Percentiles rank a stretch among this genome's conserved stretches.
Evolutionary conservation across 2,797 vertebrate genomes (phyloP).

Genomic region (Epinephelus awoara): DNA sequence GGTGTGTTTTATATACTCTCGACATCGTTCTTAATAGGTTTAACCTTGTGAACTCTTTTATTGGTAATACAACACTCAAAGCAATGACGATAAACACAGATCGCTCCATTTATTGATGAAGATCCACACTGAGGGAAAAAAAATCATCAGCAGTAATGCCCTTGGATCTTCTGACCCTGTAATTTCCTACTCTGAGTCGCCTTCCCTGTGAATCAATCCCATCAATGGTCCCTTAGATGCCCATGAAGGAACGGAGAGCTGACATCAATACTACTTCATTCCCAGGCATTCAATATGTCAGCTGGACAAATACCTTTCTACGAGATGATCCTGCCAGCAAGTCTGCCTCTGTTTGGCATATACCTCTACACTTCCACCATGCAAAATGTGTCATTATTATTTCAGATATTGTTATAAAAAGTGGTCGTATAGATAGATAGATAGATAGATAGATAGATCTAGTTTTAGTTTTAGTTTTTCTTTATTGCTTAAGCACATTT

Average conservation of each 20-base stretch:
- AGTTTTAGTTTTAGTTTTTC: too few species aligned
- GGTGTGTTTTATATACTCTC: background rate
- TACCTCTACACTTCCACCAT: background rate
- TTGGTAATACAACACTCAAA: constrained; percentile 7
- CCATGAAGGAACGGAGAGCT: background rate
- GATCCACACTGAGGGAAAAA: constrained; percentile 1
- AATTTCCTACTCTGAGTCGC: constrained; percentile 30
- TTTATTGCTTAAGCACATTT: too few species aligned
- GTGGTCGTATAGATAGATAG: background rate
- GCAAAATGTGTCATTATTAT: background rate
- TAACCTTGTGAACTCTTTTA: constrained; percentile 36
- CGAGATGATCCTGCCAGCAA: constrained; percentile 20
- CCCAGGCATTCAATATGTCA: constrained; percentile 39
- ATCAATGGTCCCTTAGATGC: constrained; percentile 33
- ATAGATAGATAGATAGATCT: too few species aligned
- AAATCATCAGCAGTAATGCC: constrained; percentile 16
- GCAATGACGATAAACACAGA: constrained; percentile 19
- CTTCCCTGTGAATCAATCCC: constrained; percentile 45
- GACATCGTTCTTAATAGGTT: constrained; percentile 8
- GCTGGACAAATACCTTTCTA: constrained; percentile 42
- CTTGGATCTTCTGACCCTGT: constrained; percentile 40
- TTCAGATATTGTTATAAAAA: background rate
- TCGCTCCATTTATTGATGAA: constrained; percentile 26
- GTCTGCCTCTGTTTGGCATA: constrained; percentile 6
- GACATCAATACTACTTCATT: constrained; percentile 46